Evolutionary conservation across 2,888 invertebrate genomes (phyloP), one percentile per base, ranked within the genome.

Genomic region (Allacma fusca): DNA sequence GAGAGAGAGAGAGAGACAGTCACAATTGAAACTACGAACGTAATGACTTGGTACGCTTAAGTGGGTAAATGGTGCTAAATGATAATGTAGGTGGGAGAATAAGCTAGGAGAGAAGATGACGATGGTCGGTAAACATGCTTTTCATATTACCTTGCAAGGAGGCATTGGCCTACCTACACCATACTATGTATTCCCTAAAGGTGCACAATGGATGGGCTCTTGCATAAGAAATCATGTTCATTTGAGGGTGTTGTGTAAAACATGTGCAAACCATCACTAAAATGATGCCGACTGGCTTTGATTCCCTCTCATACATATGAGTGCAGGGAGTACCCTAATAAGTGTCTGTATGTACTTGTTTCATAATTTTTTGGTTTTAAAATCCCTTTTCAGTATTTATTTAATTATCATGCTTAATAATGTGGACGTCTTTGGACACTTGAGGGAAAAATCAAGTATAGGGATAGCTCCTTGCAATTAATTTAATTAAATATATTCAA

Each of bases 181-280:
- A 4, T 19, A 62, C 62, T 59, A 67, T 71, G 13, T 71, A 19
- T 50, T 72, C 29, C 21, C 50, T 21, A 69, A 69, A 26, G 23
- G 40, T 28, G 29, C 16, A 26, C 13, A 73, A 64, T 29, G 29
- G 73, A 73, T 73, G 64, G 62, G 62, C 16, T 73, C 72, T 77
- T 76, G 76, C 76, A 76, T 77, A 72, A 77, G 77, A 77, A 77
- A 67, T 77, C 73, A 73, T 77, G 77, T 59, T 68, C 73, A 73
- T 77, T 73, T 72, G 65, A 28, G 50, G 40, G 77, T 68, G 73
- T 77, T 72, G 69, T 73, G 77, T 59, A 77, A 77, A 62, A 28
- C 43, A 77, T 65, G 43, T 65, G 75, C 43, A 75, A 43, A 68
- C 43, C 68, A 65, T 65, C 65, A 28, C 65, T 70, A 44, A 70